phyloP scores from a whole-genome alignment of 1,140 invertebrate species.

The Drosophila littoralis region DNA sequence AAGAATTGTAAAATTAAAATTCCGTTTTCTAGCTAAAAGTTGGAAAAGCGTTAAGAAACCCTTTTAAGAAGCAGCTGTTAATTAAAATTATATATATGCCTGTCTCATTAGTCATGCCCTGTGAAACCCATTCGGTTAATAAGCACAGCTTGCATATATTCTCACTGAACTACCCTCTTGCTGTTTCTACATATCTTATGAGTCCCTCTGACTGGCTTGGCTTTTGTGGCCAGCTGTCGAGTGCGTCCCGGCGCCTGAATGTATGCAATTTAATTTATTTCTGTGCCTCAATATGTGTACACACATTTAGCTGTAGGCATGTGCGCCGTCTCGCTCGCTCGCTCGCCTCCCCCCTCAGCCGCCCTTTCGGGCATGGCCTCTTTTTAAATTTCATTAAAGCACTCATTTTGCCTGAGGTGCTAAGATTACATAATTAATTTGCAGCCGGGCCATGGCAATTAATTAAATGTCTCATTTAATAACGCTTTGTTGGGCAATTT shows the following conservation, averaged over 20 bases:
- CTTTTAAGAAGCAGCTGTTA: no score
- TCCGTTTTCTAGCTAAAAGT: no score
- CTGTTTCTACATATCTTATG: neutral
- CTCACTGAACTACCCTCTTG: neutral
- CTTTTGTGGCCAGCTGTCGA: conserved; percentile 75
- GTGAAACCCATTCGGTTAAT: no score
- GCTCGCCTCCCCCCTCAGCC: neutral
- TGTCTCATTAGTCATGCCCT: no score
- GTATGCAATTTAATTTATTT: conserved; percentile 81
- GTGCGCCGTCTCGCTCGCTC: conserved; percentile 7
- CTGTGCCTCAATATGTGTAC: conserved; percentile 49
- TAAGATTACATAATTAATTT: conserved; percentile 83
- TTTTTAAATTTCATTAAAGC: conserved; percentile 75
- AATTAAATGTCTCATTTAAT: conserved; percentile 83
- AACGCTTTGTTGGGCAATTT: conserved; percentile 81
- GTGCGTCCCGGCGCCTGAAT: conserved; percentile 46
- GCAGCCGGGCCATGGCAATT: conserved; percentile 65
- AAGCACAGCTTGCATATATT: neutral
- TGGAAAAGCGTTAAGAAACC: no score
- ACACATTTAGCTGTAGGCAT: conserved; percentile 38
- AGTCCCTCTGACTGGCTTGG: conserved; percentile 20
- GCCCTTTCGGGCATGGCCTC: neutral
- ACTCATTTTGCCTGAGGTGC: conserved; percentile 64
- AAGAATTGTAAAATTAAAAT: no score
- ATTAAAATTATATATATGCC: no score